Conservation (phyloP, 2,888 invertebrate genomes). For the Axea sp. region DNA sequence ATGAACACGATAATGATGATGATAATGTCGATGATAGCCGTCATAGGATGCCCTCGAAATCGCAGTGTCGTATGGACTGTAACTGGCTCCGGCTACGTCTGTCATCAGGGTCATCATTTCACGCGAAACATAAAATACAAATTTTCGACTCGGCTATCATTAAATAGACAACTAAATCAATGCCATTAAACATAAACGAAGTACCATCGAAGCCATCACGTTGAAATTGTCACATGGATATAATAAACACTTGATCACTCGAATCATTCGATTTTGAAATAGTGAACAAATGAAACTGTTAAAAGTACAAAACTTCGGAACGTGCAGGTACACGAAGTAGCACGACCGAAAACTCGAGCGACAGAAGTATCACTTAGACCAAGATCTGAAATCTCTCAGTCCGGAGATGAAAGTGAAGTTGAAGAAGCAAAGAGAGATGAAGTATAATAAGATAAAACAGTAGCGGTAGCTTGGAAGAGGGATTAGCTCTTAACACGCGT, state of each 20-base stretch:
- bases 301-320: too few species aligned
- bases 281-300: too few species aligned
- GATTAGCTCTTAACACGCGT: conserved; percentile 63
- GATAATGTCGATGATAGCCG: conserved; percentile 67
- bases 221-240: conserved; percentile 7
- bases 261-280: background rate
- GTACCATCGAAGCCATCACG: conserved; percentile 2
- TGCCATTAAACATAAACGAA: background rate
- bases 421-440: conserved; percentile 52
- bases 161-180: background rate
- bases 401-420: conserved; percentile 74
- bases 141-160: background rate
- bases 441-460: conserved; percentile 56
- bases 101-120: conserved; percentile 79
- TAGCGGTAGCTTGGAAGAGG: conserved; percentile 57
- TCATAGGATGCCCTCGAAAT: conserved; percentile 74
- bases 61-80: conserved; percentile 69
- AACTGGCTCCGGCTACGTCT: conserved; percentile 74
- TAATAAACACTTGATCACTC: background rate
- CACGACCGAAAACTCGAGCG: background rate
- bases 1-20: conserved; percentile 63
- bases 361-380: conserved; percentile 16
- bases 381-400: conserved; percentile 70
- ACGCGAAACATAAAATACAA: conserved; percentile 26
- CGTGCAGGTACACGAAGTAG: too few species aligned